Evolutionary conservation across 2,797 vertebrate genomes (phyloP).

Genomic region (Carapus acus): DNA sequence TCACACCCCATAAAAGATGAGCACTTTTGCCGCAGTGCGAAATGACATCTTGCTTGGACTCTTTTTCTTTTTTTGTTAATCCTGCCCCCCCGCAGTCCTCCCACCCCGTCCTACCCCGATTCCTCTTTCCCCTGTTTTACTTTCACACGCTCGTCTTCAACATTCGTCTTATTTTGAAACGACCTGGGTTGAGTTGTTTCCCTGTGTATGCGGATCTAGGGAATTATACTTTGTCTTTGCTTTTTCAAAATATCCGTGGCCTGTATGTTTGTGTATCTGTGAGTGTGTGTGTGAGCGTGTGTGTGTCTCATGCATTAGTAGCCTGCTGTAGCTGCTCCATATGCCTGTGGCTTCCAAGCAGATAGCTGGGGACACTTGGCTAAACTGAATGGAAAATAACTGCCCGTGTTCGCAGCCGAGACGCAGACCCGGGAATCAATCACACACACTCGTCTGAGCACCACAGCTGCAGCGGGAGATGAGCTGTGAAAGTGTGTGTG

Average conservation of each 20-base stretch:
- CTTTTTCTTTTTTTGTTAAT: conserved; percentile 8
- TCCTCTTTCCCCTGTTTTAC: too few relatives aligned
- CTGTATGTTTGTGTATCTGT: conserved; percentile 12
- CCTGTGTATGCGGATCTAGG: too few relatives aligned
- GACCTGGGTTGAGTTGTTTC: too few relatives aligned
- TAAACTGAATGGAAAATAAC: conserved; percentile 75
- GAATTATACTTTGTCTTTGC: neutral
- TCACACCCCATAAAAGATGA: conserved; percentile 50
- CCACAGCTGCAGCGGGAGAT: conserved; percentile 61
- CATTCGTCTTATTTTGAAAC: neutral
- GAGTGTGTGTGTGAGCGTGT: conserved; percentile 23
- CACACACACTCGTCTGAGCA: conserved; percentile 60
- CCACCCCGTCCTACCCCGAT: too few relatives aligned
- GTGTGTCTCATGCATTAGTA: conserved; percentile 74
- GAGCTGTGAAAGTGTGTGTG: conserved; percentile 60
- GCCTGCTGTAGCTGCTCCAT: conserved; percentile 80
- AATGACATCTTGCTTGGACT: conserved; percentile 47
- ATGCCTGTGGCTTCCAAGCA: conserved; percentile 70
- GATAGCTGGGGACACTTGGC: conserved; percentile 75
- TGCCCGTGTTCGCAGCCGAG: conserved; percentile 61
- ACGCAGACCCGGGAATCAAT: conserved; percentile 65
- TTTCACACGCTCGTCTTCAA: too few relatives aligned
- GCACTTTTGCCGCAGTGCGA: conserved; percentile 62
- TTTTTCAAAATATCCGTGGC: conserved; percentile 11
- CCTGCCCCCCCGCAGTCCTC: conserved; percentile 6